Conservation (phyloP, 2,888 invertebrate species). For the Branchipolynoe longqiensis region DNA sequence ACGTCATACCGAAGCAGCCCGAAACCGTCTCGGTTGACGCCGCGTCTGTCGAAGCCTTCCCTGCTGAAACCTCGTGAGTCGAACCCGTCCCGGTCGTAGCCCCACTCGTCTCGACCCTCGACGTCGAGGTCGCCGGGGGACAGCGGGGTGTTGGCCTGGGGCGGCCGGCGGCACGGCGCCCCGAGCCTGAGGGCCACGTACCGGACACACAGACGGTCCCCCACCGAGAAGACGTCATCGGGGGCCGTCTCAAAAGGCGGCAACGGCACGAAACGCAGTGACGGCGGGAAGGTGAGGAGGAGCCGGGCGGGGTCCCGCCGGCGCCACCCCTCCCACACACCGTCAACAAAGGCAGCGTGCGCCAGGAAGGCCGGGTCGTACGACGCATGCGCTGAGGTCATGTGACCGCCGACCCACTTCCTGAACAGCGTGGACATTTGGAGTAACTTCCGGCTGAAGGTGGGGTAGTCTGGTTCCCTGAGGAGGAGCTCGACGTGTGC, state of each 20-base stretch:
- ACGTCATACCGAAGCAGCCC: slow-evolving; percentile 76
- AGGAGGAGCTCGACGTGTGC: slow-evolving; percentile 76
- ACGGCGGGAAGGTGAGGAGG: slow-evolving; percentile 72
- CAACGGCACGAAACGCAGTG: slow-evolving; percentile 74
- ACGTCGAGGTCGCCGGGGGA: not conserved
- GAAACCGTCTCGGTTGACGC: slow-evolving; percentile 78
- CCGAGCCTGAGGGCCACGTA: slow-evolving; percentile 69
- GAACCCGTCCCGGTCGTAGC: slow-evolving; percentile 65
- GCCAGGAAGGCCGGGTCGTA: slow-evolving; percentile 79
- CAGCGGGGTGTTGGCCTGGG: not conserved
- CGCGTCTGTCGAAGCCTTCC: slow-evolving; percentile 75
- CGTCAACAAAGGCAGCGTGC: slow-evolving; percentile 78
- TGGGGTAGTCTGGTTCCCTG: slow-evolving; percentile 74
- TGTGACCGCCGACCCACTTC: slow-evolving; percentile 79
- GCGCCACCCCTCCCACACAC: slow-evolving; percentile 79
- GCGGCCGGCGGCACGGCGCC: not conserved
- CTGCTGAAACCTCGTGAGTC: slow-evolving; percentile 76
- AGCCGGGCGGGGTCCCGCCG: slow-evolving; percentile 71
- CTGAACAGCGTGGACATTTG: slow-evolving; percentile 74
- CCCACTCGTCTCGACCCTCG: slow-evolving; percentile 71
- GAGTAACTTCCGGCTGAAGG: slow-evolving; percentile 75
- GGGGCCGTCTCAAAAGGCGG: slow-evolving; percentile 75
- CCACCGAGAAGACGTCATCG: slow-evolving; percentile 77
- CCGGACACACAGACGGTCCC: slow-evolving; percentile 76
- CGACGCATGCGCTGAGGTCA: slow-evolving; percentile 74